Percentiles rank a stretch among this genome's conserved stretches.
Conservation (phyloP, 64 coral and sea anemone genomes). For the Hydrozoanthus tunicans region DNA sequence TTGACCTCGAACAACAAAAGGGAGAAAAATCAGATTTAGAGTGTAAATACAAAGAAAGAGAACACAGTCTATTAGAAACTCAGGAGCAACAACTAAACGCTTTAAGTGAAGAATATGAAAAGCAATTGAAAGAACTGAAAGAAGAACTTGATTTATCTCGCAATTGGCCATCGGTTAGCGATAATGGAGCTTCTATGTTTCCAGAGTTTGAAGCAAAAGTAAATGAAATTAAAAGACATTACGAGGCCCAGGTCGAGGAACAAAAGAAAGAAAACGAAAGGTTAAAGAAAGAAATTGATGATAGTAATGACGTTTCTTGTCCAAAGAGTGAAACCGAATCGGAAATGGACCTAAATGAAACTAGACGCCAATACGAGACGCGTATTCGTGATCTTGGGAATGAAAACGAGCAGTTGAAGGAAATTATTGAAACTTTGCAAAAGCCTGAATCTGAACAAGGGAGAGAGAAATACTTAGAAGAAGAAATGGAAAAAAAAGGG, state of each 20-base stretch:
- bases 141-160: slow-evolving; percentile 75
- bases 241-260: slow-evolving; percentile 2
- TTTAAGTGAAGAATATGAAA: slow-evolving; percentile 84
- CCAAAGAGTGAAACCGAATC: slow-evolving; percentile 23
- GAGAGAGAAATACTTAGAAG: slow-evolving; percentile 47
- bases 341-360: slow-evolving; percentile 28
- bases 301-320: slow-evolving; percentile 11
- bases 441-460: slow-evolving; percentile 41
- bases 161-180: slow-evolving; percentile 59
- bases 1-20: slow-evolving; percentile 64
- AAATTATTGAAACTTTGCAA: slow-evolving; percentile 38
- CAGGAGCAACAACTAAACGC: slow-evolving; percentile 74
- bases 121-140: slow-evolving; percentile 81
- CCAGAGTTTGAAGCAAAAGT: slow-evolving; percentile 40
- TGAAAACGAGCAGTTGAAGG: slow-evolving; percentile 42
- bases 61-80: slow-evolving; percentile 65
- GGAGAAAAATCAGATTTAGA: slow-evolving; percentile 37
- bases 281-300: slow-evolving; percentile 20
- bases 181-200: slow-evolving; percentile 43
- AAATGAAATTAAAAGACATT: slow-evolving; percentile 41
- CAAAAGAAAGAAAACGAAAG: slow-evolving; percentile 36
- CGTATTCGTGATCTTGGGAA: slow-evolving; percentile 10
- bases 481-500: slow-evolving; percentile 76
- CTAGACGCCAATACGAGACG: slow-evolving; percentile 8
- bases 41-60: slow-evolving; percentile 61